Percentiles rank a stretch among this genome's conserved stretches.
These are phyloP conservation scores for Rousettus madagascariensis DNA, from an alignment of 2,797 vertebrate genomes.

Conservation along the genomic window DNA sequence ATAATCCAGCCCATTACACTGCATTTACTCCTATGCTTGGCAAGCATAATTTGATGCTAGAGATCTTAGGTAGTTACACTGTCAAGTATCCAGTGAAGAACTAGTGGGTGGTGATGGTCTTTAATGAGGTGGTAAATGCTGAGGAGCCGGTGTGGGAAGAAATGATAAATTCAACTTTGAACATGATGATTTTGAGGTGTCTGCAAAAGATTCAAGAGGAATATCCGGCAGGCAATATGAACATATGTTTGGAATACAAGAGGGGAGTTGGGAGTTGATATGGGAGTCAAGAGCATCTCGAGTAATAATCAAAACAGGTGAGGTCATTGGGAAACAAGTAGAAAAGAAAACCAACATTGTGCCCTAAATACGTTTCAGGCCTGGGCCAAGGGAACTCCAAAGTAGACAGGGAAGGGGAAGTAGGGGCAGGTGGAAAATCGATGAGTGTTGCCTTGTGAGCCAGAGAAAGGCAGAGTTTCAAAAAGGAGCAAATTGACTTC, in stretches of 20 bases:
- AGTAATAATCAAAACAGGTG: neutral
- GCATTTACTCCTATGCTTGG: neutral
- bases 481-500: neutral
- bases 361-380: neutral
- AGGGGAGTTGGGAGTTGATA: neutral
- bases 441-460: neutral
- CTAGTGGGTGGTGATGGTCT: neutral
- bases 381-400: neutral
- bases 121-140: neutral
- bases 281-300: neutral
- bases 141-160: neutral
- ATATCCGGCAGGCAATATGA: neutral
- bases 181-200: neutral
- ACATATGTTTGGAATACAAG: neutral
- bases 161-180: neutral
- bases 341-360: neutral
- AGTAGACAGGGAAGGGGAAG: neutral
- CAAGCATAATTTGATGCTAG: neutral
- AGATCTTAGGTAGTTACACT: neutral
- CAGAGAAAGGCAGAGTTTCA: neutral
- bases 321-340: neutral
- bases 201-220: neutral
- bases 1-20: neutral
- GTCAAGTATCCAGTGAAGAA: neutral
- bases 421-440: neutral